Conservation (phyloP, 2,888 invertebrate species). For the Baccha elongata region DNA sequence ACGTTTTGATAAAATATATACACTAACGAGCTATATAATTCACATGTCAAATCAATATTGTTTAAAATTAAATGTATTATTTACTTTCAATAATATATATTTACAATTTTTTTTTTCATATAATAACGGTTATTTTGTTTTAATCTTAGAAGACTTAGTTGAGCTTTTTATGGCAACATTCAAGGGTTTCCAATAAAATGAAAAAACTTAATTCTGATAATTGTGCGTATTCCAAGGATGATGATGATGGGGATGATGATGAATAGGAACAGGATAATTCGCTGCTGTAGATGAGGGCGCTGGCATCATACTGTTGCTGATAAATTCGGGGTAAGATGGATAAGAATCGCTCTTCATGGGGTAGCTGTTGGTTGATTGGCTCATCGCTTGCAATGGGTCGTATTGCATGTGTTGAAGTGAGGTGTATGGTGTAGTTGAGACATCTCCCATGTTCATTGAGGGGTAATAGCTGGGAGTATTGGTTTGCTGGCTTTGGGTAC, state of each 20-base stretch:
- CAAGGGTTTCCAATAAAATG: background rate
- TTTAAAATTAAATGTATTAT: conserved; percentile 25
- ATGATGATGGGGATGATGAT: conserved; percentile 46
- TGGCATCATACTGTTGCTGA: conserved; percentile 61
- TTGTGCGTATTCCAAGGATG: conserved; percentile 63
- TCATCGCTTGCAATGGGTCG: conserved; percentile 59
- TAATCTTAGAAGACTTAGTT: conserved; percentile 58
- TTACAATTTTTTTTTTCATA: conserved; percentile 12
- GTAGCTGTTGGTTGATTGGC: conserved; percentile 51
- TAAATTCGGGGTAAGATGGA: conserved; percentile 66
- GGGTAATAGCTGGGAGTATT: conserved; percentile 59
- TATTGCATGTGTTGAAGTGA: conserved; percentile 61
- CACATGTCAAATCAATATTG: conserved; percentile 30
- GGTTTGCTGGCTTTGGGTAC: conserved; percentile 51
- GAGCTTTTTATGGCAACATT: conserved; percentile 59
- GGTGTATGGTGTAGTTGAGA: conserved; percentile 51
- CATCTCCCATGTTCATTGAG: conserved; percentile 47
- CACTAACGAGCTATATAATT: conserved; percentile 55
- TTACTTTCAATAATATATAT: background rate
- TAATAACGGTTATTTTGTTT: conserved; percentile 16
- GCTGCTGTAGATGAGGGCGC: conserved; percentile 48
- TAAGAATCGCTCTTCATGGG: conserved; percentile 58
- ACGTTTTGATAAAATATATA: conserved; percentile 70
- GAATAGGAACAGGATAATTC: conserved; percentile 60
- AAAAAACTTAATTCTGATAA: conserved; percentile 54